Evolutionary conservation across 2,797 vertebrate genomes (phyloP).

Genomic region (Chrysolophus pictus): DNA sequence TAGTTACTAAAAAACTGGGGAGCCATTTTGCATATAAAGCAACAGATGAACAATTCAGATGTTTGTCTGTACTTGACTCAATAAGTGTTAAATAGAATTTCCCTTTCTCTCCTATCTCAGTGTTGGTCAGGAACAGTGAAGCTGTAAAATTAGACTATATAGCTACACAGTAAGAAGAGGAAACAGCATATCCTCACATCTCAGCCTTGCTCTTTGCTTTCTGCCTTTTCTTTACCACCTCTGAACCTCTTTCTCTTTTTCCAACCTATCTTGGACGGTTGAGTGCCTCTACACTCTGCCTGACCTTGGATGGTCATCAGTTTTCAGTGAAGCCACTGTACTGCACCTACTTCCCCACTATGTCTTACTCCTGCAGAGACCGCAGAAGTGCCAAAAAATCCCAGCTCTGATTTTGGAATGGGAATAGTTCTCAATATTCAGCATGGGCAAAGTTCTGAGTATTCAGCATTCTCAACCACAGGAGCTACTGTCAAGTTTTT

Average conservation of each 20-base stretch:
- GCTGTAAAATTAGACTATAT: background rate
- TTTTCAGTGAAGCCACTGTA: background rate
- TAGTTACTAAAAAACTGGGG: background rate
- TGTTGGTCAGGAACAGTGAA: background rate
- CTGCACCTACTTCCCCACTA: background rate
- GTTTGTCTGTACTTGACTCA: background rate
- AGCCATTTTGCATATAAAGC: background rate
- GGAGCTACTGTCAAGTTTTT: background rate
- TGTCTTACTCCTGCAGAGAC: background rate
- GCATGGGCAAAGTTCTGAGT: background rate
- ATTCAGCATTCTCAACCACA: background rate
- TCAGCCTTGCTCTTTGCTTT: background rate
- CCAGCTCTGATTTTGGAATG: background rate
- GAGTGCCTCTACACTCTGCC: background rate
- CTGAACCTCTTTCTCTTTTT: background rate
- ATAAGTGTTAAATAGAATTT: background rate
- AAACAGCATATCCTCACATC: background rate
- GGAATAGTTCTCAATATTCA: background rate
- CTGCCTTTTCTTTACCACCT: background rate
- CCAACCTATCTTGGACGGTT: background rate
- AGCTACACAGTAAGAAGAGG: background rate
- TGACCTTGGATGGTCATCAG: background rate
- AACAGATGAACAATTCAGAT: background rate
- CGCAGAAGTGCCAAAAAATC: background rate
- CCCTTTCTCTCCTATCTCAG: accelerated